Evolutionary conservation across 2,113 vertebrate species (phyloP).

Genomic region (Suncus etruscus): DNA sequence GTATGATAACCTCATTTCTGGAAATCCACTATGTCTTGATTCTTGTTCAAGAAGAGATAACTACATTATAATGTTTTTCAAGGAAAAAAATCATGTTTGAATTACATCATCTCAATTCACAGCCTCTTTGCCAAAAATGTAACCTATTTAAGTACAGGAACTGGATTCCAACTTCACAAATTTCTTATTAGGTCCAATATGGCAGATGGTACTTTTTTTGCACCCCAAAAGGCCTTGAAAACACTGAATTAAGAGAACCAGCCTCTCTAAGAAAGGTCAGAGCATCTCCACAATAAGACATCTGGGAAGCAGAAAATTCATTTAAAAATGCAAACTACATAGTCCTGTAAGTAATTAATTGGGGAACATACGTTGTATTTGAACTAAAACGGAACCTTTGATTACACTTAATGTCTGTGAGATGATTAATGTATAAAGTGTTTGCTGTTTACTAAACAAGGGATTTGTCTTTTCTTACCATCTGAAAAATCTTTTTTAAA

Average conservation of each 20-base stretch:
- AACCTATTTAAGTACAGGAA: constrained; percentile 64
- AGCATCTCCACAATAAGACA: constrained; percentile 71
- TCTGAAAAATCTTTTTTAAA: constrained; percentile 76
- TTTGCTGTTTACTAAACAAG: constrained; percentile 75
- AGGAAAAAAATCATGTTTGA: constrained; percentile 65
- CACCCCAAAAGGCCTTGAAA: constrained; percentile 67
- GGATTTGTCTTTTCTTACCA: constrained; percentile 57
- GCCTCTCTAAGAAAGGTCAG: constrained; percentile 71
- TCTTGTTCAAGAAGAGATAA: constrained; percentile 63
- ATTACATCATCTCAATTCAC: constrained; percentile 75
- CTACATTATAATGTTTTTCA: constrained; percentile 69
- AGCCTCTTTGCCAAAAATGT: constrained; percentile 72
- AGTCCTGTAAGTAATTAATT: constrained; percentile 66
- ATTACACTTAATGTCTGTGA: constrained; percentile 74
- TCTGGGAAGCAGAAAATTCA: constrained; percentile 75
- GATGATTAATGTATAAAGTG: constrained; percentile 70
- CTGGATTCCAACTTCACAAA: constrained; percentile 64
- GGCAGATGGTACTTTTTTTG: constrained; percentile 72
- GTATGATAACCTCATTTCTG: constrained; percentile 36
- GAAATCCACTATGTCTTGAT: constrained; percentile 61
- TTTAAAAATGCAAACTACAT: constrained; percentile 80
- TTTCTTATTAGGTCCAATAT: constrained; percentile 68
- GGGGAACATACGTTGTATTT: constrained; percentile 67
- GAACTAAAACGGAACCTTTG: constrained; percentile 69
- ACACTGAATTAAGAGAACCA: constrained; percentile 67